Evolutionary conservation across 2,113 vertebrate genomes (phyloP), one percentile per base, ranked within the genome.

Genomic region (Scomber scombrus): DNA sequence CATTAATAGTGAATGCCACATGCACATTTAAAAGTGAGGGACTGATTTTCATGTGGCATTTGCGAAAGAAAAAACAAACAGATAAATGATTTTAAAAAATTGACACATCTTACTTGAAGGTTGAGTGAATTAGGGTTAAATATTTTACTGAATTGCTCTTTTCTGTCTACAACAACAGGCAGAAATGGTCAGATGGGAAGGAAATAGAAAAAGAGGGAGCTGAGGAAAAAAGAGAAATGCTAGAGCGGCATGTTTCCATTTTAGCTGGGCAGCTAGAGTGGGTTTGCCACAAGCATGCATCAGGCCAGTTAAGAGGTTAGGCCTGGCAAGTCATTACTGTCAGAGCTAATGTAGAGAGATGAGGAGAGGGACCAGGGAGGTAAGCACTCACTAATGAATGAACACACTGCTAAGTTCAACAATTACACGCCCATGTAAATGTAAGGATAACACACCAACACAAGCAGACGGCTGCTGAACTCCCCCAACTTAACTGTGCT

Each of bases 331-430:
- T 91, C 90, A 89, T 92, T 92, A 93, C 90, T 93, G 94, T 93
- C 93, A 93, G 86, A 94, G 86, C 82, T 93, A 93, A 94, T 94
- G 91, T 88, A 92, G 93, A 93, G 88, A 89, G 89, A 95, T 93
- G 90, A 91, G 86, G 90, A 91, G 91, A 88, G 84, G 81, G 87
- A 87, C 82, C 65, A 49, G 73, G 82, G 89, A 89, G 86, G 90
- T 86, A 90, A 84, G 91, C 82, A 71, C 83, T 81, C 77, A 56
- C 90, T 92, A 92, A 92, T 93, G 90, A 94, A 92, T 86, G 89
- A 91, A 93, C 89, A 92, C 86, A 90, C 87, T 84, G 87, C 89
- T 88, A 91, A 92, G 86, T 92, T 92, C 82, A 89, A 92, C 91
- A 92, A 93, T 93, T 92, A 93, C 91, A 93, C 60, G 85, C 74